Evolutionary conservation across 1,140 invertebrate species (phyloP), one percentile per base, ranked within the genome.

Genomic region (Zaprionus tsacasi): DNA sequence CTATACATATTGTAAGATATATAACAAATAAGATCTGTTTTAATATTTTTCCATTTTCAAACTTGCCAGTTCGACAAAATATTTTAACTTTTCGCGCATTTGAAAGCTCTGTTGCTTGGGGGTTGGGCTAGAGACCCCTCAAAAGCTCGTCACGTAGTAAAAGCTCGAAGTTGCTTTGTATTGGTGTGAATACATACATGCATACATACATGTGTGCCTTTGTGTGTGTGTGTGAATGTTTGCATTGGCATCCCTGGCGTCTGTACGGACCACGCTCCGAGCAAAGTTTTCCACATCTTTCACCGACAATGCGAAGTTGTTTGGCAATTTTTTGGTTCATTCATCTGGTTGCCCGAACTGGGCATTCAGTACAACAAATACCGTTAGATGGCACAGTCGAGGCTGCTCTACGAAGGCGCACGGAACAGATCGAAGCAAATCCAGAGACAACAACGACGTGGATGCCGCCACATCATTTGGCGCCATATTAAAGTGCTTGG

Each of bases 401-500:
- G 25, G 40, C 43, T 68, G 57, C 50, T 57, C 50, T 45, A 83
- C 61, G 68, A 54, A 52, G 57, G 54, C 55, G 55, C 50, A 79
- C 40, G 17, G 7, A 30, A 60, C 54, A 65, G 60, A 76, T 38
- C 67, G 13, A 55, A 55, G n/a, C n/a, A 30, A 57, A 36, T 40
- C 38, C 38, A 60, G 25, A 79, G 25, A 79, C 27, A 66, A 76
- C 60, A 65, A 78, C 57, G 70, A 78, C 70, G 73, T 67, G 65
- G 57, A 67, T 52, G 64, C 73, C 55, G 67, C 73, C 55, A 59
- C 66, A 61, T 67, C 59, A 77, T 88, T 87, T 87, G 82, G 82
- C 82, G 83, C 83, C 83, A 88, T 70, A 85, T 86, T 85, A 77
- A 77, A 77, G 74, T 86, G 65, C 63, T 86, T 59, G 45, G 82